Percentiles rank a stretch among this genome's conserved stretches.
These are phyloP conservation scores for Cybosia mesomella DNA, from an alignment of 2,888 invertebrate genomes.

Conservation along the genomic window DNA sequence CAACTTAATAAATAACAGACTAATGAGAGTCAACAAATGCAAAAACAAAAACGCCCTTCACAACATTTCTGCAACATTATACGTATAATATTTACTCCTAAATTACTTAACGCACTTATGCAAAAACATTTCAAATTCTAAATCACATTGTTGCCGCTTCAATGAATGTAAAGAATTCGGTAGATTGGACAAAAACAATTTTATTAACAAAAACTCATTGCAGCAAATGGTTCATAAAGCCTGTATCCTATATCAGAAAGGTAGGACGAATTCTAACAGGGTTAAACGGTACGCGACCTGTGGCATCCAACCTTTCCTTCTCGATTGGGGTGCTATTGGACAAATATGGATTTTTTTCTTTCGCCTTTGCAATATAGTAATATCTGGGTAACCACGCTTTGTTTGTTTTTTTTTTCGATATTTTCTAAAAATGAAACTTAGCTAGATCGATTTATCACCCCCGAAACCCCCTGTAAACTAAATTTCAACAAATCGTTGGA, in stretches of 20 bases:
- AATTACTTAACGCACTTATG: background rate
- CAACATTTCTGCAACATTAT: background rate
- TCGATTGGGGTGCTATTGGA: constrained; percentile 46
- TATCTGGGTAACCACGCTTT: too few species aligned
- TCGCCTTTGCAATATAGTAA: constrained; percentile 38
- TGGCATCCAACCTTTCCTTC: constrained; percentile 43
- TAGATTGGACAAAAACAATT: constrained; percentile 26
- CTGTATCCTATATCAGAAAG: constrained; percentile 33
- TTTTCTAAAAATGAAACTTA: too few species aligned
- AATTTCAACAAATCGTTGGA: too few species aligned
- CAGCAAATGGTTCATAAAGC: constrained; percentile 33
- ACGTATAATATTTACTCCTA: background rate
- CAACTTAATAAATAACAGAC: background rate
- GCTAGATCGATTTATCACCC: too few species aligned
- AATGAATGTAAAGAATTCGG: constrained; percentile 16
- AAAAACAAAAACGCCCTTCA: background rate
- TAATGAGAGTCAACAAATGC: background rate
- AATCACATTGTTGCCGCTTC: constrained; percentile 1
- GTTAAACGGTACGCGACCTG: constrained; percentile 49
- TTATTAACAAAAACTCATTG: constrained; percentile 47
- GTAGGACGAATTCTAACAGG: constrained; percentile 43
- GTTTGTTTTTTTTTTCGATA: too few species aligned
- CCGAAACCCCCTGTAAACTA: too few species aligned
- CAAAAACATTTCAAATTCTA: background rate
- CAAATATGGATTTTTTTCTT: constrained; percentile 45